Base-by-base conservation (phyloP, 2,888 invertebrate genomes). In the Ennomos quercinarius region DNA sequence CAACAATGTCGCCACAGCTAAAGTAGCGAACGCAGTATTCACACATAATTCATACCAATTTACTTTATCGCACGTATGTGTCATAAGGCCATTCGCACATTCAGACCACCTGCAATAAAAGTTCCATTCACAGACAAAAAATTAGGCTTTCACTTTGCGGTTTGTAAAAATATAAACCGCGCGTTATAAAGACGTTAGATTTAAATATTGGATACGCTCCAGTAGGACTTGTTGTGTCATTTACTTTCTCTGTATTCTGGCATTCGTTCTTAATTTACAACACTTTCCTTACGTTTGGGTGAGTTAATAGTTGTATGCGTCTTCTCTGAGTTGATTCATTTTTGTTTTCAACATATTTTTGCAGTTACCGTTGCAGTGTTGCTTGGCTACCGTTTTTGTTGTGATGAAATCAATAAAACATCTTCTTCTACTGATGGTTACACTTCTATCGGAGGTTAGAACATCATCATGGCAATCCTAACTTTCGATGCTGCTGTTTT, bases 81-180 rank as follows among this genome's bases (percentile, higher is more conserved):
- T 51, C 66, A 41, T 70, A 57, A 64, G 58, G 54, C 57, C 71
- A 67, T 74, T 78, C 61, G 67, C 71, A 74, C 70, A 65, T 70
- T 64, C 66, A 70, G 66, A 61, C 56, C 66, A 73, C 70, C 59
- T 76, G 71, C 66, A 53, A 54, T 68, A 71, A 73, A 48, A 68
- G 39, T 50, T 52, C 56, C 69, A 76, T 73, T 76, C 67, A 63
- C 55, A 45, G 44, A 52, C 46, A 53, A 53, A 64, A 67, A 66
- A 48, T 50, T 64, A 70, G 66, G 73, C 84, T 85, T 84, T 87
- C 86, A 76, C 84, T 79, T 67, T 78, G 84, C 66, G 84, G 85
- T 84, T 81, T 79, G 68, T 65, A 77, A 82, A 81, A 85, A 76
- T 78, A 78, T 69, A 81, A 81, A 77, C 78, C 78, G 77, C 72